Base-by-base conservation (phyloP, 2,113 vertebrate genomes). In the Campylomormyrus tamandua region DNA sequence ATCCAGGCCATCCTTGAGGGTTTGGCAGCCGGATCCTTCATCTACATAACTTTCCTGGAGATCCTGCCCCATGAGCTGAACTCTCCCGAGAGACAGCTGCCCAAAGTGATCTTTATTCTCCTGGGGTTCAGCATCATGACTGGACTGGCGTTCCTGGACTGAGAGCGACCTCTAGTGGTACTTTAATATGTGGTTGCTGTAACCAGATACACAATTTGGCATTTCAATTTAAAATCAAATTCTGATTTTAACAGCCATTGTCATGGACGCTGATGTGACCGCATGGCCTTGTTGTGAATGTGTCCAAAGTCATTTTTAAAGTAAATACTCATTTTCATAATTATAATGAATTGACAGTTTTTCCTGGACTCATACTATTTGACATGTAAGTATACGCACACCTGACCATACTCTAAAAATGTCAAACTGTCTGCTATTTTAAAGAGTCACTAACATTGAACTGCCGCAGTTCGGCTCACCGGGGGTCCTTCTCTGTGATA, bases 41-140 rank as follows among this genome's bases (percentile, higher is more conserved):
- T 98, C 9, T 98, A 97, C 90, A 96, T 98, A 93, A 98, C 97
- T 91, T 98, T 98, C 90, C 58, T 98, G 89, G 97, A 98, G 94
- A 97, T 98, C 92, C 95, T 98, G 50, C 97, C 97, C 0, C 96
- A 96, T 2, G 97, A 98, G 83, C 95, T 98, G 27, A 96, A 95
- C 91, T 93, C 95, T 0, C 93, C 95, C 0, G 96, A 96, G 87
- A 93, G 91, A 88, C 96, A 96, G 92, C 94, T 98, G 9, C 94
- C 95, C 89, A 98, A 98, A 92, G 96, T 97, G 91, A 48, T 96
- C 74, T 97, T 97, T 92, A 94, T 98, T 87, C 92, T 96, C 8
- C 90, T 96, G 85, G 97, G 97, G 11, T 98, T 98, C 93, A 92
- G 93, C 6, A 27, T 96, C 93, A 98, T 98, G 97, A 96, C 97